Evolutionary conservation across 2,888 invertebrate species (phyloP).

Genomic region (Apocheima hispidaria): DNA sequence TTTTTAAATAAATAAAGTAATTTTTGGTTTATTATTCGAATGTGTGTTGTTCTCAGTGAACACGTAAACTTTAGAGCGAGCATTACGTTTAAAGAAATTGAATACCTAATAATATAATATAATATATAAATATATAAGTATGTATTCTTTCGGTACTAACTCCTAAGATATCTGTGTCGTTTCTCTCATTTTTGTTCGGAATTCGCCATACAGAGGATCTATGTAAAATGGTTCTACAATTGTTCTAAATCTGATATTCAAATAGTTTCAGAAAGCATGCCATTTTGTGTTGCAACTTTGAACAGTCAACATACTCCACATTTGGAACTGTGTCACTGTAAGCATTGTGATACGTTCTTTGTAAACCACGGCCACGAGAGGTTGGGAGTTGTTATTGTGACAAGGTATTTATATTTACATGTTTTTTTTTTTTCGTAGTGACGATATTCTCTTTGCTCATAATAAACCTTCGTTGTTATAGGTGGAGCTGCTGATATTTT

Average conservation of each 20-base stretch:
- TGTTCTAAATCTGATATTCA: slow-evolving; percentile 41
- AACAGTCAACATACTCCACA: background rate
- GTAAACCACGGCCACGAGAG: background rate
- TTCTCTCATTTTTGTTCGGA: background rate
- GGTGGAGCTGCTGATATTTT: slow-evolving; percentile 15
- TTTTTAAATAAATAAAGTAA: too few relatives aligned
- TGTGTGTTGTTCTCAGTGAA: too few relatives aligned
- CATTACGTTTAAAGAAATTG: too few relatives aligned
- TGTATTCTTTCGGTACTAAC: slow-evolving; percentile 7
- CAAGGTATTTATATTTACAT: background rate
- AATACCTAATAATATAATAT: too few relatives aligned
- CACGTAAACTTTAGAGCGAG: too few relatives aligned
- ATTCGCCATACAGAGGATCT: slow-evolving; percentile 14
- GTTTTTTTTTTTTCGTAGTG: too few relatives aligned
- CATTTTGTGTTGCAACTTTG: slow-evolving; percentile 29
- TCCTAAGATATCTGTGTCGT: background rate
- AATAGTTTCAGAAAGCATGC: slow-evolving; percentile 28
- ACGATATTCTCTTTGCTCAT: too few relatives aligned
- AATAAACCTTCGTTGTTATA: slow-evolving; percentile 8
- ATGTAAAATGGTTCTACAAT: slow-evolving; percentile 31
- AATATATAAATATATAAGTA: too few relatives aligned
- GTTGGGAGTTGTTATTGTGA: slow-evolving; percentile 5
- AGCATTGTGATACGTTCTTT: background rate
- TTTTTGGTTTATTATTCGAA: too few relatives aligned
- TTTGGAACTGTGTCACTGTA: slow-evolving; percentile 7